Evolutionary conservation across 2,113 vertebrate species (phyloP).

Genomic region (Porphyrio hochstetteri): DNA sequence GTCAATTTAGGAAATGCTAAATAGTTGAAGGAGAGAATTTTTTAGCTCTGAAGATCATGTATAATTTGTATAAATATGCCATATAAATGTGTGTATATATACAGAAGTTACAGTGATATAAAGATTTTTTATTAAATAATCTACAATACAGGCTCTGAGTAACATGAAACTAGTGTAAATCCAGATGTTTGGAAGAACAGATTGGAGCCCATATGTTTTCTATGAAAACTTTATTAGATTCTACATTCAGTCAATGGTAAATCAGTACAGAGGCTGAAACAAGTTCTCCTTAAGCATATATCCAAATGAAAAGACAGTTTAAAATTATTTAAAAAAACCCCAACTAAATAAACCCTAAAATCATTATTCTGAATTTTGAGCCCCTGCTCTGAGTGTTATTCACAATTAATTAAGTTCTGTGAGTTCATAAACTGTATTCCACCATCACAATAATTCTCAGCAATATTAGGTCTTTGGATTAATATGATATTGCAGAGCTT

Average conservation of each 20-base stretch:
- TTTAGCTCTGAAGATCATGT: not conserved
- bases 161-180: not conserved
- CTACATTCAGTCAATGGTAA: not conserved
- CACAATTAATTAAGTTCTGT: not conserved
- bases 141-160: not conserved
- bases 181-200: not conserved
- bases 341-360: not conserved
- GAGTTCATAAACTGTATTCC: not conserved
- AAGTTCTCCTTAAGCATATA: not conserved
- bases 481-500: not conserved
- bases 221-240: not conserved
- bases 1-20: not conserved
- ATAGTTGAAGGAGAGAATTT: not conserved
- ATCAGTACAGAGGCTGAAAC: not conserved
- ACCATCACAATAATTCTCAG: not conserved
- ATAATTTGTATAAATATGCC: not conserved
- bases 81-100: not conserved
- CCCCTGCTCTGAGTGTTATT: not conserved
- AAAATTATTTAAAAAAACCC: not conserved
- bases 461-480: not conserved
- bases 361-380: not conserved
- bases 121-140: not conserved
- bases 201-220: not conserved
- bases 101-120: not conserved
- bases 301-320: not conserved